A percentile compares a stretch with the other conserved stretches of the same genome.
Evolutionary conservation across 2,113 vertebrate species (phyloP).

Genomic region (Todiramphus saurophagus): DNA sequence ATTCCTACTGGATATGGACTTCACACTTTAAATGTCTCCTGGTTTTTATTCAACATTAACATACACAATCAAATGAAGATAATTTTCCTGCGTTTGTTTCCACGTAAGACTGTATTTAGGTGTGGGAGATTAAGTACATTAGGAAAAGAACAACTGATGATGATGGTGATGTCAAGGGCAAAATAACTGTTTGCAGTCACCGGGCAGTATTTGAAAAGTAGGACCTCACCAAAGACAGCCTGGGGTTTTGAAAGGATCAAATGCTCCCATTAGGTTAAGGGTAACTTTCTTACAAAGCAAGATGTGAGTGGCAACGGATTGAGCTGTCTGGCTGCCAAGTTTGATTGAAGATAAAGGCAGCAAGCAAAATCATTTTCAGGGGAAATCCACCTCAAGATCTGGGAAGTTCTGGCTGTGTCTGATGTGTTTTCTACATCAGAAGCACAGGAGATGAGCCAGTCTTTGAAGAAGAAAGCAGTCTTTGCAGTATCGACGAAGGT

Average conservation of each 20-base stretch:
- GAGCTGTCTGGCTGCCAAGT: slow-evolving; percentile 35
- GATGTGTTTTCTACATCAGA: neutral
- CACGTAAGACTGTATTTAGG: neutral
- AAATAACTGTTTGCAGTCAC: neutral
- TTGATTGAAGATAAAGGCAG: slow-evolving; percentile 46
- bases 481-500: neutral
- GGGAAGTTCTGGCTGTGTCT: slow-evolving; percentile 21
- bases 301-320: neutral
- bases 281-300: slow-evolving; percentile 44
- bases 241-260: slow-evolving; percentile 37
- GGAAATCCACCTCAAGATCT: slow-evolving; percentile 14
- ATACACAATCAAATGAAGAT: neutral
- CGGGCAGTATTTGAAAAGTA: neutral
- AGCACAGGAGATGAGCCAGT: neutral
- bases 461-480: neutral
- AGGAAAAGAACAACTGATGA: neutral
- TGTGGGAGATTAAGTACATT: neutral
- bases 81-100: neutral
- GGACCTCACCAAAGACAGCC: neutral
- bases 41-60: neutral
- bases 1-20: neutral
- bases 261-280: slow-evolving; percentile 19
- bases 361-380: slow-evolving; percentile 20
- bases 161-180: neutral
- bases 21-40: neutral